Evolutionary conservation across 1,140 invertebrate species (phyloP), one percentile per base, ranked within the genome.

Genomic region (Daktulosphaira vitifoliae): DNA sequence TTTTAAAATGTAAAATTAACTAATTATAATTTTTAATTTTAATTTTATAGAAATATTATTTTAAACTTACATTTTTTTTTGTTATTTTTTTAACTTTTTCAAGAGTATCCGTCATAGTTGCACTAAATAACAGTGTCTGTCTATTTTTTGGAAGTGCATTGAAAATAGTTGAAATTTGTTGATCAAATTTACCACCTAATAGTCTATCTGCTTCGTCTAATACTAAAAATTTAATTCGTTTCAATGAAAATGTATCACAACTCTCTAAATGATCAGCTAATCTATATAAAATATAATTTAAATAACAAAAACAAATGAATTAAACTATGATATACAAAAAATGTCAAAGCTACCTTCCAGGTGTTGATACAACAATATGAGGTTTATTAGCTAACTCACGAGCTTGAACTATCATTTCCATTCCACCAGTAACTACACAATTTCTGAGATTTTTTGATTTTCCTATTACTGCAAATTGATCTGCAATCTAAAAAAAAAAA

Each of bases 331-430:
- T 13, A 8, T 18, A n/a, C 22, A 33, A 26, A 29, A 5, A 8
- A 29, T 49, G 15, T 33, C 7, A 48, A 48, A 48, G 9, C 18
- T 71, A 74, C 72, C 89, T 79, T 11, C 94, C 94, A 29, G 93
- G 93, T 72, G 95, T 96, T 6, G 92, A 89, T 38, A 99, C 85
- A 22, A 99, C 88, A 71, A 98, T 86, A 73, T 98, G 94, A 9
- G 96, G 95, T 65, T 84, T 81, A 71, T 86, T 89, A 15, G 87
- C 81, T 7, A 99, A 75, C 71, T 92, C 88, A 70, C 87, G 78
- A 0, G 89, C 89, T 77, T 99, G 96, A 4, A 81, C 78, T 64
- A 96, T 82, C 82, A 96, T 90, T 78, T 96, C 92, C 76, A 92
- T 89, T 49, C 95, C 92, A 23, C 96, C 90, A 51, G 95, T 92